phyloP scores from a whole-genome alignment of 2,888 invertebrate genomes.

The Thyatira batis region DNA sequence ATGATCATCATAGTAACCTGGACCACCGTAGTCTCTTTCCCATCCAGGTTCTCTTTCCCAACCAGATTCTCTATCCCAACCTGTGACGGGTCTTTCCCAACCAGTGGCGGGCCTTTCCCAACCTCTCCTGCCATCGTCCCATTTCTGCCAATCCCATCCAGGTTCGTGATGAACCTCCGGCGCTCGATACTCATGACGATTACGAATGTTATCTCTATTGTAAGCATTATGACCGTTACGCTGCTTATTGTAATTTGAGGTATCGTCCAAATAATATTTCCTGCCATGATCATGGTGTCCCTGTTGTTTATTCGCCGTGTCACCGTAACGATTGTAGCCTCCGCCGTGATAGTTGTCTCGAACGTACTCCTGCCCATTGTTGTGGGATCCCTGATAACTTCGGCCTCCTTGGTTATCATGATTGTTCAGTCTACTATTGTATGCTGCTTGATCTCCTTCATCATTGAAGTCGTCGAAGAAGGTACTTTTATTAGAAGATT shows the following conservation, averaged over 20 bases:
- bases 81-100: conserved; percentile 40
- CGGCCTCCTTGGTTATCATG: conserved; percentile 70
- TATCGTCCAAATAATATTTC: conserved; percentile 73
- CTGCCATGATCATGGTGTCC: conserved; percentile 70
- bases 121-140: conserved; percentile 25
- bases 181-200: conserved; percentile 55
- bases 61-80: conserved; percentile 45
- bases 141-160: conserved; percentile 31
- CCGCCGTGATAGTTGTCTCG: conserved; percentile 67
- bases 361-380: conserved; percentile 67
- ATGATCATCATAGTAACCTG: conserved; percentile 68
- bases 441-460: conserved; percentile 72
- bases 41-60: conserved; percentile 51
- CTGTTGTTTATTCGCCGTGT: conserved; percentile 65
- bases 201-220: conserved; percentile 62
- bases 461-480: conserved; percentile 85
- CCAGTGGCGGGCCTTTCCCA: conserved; percentile 32
- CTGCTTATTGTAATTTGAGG: conserved; percentile 66
- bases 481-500: conserved; percentile 86
- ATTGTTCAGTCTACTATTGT: conserved; percentile 65
- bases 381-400: conserved; percentile 68
- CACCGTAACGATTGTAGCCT: conserved; percentile 65
- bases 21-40: conserved; percentile 65
- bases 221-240: conserved; percentile 64
- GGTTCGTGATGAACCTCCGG: conserved; percentile 43